Conservation (phyloP, 2,113 vertebrate species). For the Callionymus lyra region DNA sequence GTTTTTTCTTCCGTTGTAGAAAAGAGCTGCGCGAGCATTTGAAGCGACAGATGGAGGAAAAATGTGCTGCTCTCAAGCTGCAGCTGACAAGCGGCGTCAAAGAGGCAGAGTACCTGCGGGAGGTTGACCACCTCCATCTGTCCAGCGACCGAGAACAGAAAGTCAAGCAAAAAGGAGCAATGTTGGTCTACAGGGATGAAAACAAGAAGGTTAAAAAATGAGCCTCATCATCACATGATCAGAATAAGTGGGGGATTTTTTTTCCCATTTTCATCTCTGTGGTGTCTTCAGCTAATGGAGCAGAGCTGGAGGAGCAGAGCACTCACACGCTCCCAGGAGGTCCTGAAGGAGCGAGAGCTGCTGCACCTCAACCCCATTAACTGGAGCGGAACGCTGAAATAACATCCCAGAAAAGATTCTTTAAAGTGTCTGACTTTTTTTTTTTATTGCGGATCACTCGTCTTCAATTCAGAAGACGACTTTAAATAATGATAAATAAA, state of each 20-base stretch:
- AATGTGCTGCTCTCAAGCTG: slow-evolving; percentile 37
- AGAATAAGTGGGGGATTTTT: slow-evolving; percentile 12
- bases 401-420: no score
- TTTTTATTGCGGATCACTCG: neutral
- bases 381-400: slow-evolving; percentile 67
- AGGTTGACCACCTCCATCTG: slow-evolving; percentile 42
- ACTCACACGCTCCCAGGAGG: slow-evolving; percentile 57
- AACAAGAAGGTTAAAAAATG: slow-evolving; percentile 54
- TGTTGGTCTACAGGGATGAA: slow-evolving; percentile 58
- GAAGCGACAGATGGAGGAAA: slow-evolving; percentile 61
- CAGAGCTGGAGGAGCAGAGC: slow-evolving; percentile 59
- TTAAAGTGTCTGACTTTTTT: no score
- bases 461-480: no score
- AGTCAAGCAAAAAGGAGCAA: slow-evolving; percentile 40
- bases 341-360: slow-evolving; percentile 52
- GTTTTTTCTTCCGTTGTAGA: slow-evolving; percentile 20
- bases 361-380: slow-evolving; percentile 66
- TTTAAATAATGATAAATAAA: no score
- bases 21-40: slow-evolving; percentile 53
- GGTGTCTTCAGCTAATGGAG: slow-evolving; percentile 61
- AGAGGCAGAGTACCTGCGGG: slow-evolving; percentile 36
- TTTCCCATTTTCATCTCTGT: neutral
- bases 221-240: slow-evolving; percentile 11
- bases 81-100: slow-evolving; percentile 28
- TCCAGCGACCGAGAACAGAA: slow-evolving; percentile 39